Conservation (phyloP, 2,888 invertebrate genomes). For the Epinotia demarniana region DNA sequence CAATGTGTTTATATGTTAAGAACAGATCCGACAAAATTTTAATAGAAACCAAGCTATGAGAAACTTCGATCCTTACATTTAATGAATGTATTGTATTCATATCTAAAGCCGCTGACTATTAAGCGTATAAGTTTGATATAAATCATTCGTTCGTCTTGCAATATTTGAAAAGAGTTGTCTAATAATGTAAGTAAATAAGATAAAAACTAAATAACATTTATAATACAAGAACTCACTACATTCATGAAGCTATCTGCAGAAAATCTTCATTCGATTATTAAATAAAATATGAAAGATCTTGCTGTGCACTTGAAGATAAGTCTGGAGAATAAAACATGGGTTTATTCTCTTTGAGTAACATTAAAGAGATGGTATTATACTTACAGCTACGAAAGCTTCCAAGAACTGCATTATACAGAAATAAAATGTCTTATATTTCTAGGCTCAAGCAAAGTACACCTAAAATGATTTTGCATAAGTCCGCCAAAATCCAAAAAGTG, state of each 20-base stretch:
- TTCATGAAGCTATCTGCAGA: constrained; percentile 12
- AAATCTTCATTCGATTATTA: neutral
- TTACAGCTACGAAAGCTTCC: neutral
- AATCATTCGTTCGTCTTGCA: too few relatives aligned
- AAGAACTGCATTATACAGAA: neutral
- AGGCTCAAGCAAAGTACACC: neutral
- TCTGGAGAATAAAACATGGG: neutral
- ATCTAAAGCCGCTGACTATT: too few relatives aligned
- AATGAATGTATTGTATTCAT: too few relatives aligned
- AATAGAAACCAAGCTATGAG: too few relatives aligned
- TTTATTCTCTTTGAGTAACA: neutral
- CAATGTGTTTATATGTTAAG: too few relatives aligned
- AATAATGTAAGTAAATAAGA: neutral
- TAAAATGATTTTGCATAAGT: neutral
- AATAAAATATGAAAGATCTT: constrained; percentile 17
- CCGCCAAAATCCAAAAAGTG: neutral
- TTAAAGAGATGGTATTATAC: neutral
- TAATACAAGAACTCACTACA: neutral
- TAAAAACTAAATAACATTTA: neutral
- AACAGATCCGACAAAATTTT: too few relatives aligned
- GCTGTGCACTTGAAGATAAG: neutral
- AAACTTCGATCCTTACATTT: too few relatives aligned
- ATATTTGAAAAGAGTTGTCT: too few relatives aligned
- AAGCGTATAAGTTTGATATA: too few relatives aligned
- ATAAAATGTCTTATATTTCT: neutral